Evolutionary conservation across 1,140 invertebrate genomes (phyloP).

Genomic region (Rhizoglyphus robini): DNA sequence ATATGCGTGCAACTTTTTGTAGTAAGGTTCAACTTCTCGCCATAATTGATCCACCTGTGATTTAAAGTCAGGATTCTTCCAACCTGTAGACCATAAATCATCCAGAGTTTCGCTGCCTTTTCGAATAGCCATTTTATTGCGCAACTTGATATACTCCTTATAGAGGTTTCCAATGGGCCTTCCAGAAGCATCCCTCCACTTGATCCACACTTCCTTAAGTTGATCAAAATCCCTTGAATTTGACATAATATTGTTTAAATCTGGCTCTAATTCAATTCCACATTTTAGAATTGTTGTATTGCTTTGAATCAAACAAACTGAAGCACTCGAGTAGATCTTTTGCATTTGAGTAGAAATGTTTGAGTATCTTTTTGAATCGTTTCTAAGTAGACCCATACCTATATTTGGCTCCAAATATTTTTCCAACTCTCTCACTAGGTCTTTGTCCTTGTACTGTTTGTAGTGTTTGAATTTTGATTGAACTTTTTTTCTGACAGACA

Average conservation of each 20-base stretch:
- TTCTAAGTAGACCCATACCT: slow-evolving; percentile 50
- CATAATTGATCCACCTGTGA: slow-evolving; percentile 19
- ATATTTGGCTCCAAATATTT: slow-evolving; percentile 60
- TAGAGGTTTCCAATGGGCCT: not conserved
- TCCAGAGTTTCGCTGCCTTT: slow-evolving; percentile 22
- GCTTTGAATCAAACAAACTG: not conserved
- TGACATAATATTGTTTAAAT: slow-evolving; percentile 8
- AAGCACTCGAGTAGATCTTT: not conserved
- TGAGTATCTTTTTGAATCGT: slow-evolving; percentile 51
- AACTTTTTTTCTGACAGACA: not conserved
- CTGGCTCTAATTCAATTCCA: slow-evolving; percentile 14
- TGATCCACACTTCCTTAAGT: slow-evolving; percentile 20
- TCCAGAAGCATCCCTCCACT: slow-evolving; percentile 20
- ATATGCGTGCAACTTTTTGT: slow-evolving; percentile 24
- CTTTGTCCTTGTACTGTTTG: not conserved
- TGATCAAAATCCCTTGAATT: slow-evolving; percentile 9
- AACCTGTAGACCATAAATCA: slow-evolving; percentile 21
- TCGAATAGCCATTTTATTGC: slow-evolving; percentile 20
- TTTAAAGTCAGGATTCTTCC: slow-evolving; percentile 22
- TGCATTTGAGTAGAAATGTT: slow-evolving; percentile 13
- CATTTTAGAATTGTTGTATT: not conserved
- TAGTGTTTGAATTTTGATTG: not conserved
- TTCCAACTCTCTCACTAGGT: slow-evolving; percentile 46
- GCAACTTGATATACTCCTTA: slow-evolving; percentile 6
- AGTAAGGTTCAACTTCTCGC: slow-evolving; percentile 23